Evolutionary conservation across 2,888 invertebrate species (phyloP), one percentile per base, ranked within the genome.

Genomic region (Eupithecia subumbrata): DNA sequence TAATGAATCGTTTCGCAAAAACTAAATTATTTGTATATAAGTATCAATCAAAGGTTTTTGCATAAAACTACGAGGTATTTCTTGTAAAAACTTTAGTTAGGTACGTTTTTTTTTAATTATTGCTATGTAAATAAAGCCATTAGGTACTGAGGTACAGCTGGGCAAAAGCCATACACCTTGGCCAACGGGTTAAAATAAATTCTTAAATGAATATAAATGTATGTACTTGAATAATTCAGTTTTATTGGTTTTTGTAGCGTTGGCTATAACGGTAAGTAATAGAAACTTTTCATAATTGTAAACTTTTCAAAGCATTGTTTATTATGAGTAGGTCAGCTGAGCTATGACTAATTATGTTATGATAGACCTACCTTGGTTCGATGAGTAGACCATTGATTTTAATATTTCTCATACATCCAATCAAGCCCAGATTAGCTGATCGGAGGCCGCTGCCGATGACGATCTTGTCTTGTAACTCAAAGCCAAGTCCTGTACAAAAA

Each of bases 401-500:
- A 77, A 99, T 97, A 85, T 98, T 97, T 80, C 98, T 96, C 96
- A 99, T 97, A 88, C 99, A 99, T 40, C 99, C 99, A 71, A 98
- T 97, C 73, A 99, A 95, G 7, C 98, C 98, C 87, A 96, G 91
- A 83, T 96, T 97, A 18, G 96, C 96, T 45, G 95, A 96, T 89
- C 97, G 96, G 25, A 97, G 95, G 67, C 98, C 98, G 85, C 97
- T 98, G 75, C 98, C 98, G 81, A 98, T 97, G 76, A 97, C 96
- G 78, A 97, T 96, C 88, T 96, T 96, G 86, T 97, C 96, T 83
- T 96, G 96, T 18, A 97, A 92, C 84, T 96, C 96, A 83, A 97
- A 97, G 81, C 96, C 96, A 86, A 96, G 89, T 60, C 95, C 95
- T 95, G 84, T 72, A 67, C 11, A 74, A 78, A 73, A 67, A 18